These are phyloP conservation scores for Cardiocondyla obscurior DNA, from an alignment of 1,140 invertebrate genomes.

Conservation along the genomic window DNA sequence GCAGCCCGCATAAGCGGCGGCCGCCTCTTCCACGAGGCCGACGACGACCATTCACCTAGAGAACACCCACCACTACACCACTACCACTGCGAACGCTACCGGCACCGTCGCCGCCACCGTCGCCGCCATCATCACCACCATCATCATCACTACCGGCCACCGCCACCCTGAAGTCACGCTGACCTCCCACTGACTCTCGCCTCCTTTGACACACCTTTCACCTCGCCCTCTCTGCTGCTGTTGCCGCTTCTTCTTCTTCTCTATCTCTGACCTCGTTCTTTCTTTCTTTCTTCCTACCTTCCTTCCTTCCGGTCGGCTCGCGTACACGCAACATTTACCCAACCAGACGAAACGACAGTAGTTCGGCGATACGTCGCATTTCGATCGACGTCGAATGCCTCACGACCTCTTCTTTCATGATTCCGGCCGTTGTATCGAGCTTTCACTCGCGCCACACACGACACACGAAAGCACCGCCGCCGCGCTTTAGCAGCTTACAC, in stretches of 20 bases:
- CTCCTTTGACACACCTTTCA: conserved; percentile 60
- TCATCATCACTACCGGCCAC: conserved; percentile 58
- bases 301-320: conserved; percentile 8
- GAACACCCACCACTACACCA: conserved; percentile 68
- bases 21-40: conserved; percentile 71
- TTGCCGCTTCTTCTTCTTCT: conserved; percentile 2
- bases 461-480: not conserved
- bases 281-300: conserved; percentile 14
- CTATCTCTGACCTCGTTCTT: conserved; percentile 7
- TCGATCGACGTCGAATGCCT: conserved; percentile 38
- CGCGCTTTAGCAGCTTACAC: not conserved
- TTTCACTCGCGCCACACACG: not conserved
- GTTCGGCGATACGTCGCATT: conserved; percentile 3
- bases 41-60: conserved; percentile 72
- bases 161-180: conserved; percentile 69
- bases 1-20: conserved; percentile 68
- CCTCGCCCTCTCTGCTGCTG: conserved; percentile 23
- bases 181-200: conserved; percentile 68
- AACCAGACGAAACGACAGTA: conserved; percentile 49
- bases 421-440: conserved; percentile 14
- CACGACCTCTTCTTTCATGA: conserved; percentile 52
- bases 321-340: conserved; percentile 49
- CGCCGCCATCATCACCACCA: conserved; percentile 55
- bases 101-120: conserved; percentile 54
- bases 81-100: conserved; percentile 49